Evolutionary conservation across 2,888 invertebrate genomes (phyloP).

Genomic region (Oscheius myriophilus): DNA sequence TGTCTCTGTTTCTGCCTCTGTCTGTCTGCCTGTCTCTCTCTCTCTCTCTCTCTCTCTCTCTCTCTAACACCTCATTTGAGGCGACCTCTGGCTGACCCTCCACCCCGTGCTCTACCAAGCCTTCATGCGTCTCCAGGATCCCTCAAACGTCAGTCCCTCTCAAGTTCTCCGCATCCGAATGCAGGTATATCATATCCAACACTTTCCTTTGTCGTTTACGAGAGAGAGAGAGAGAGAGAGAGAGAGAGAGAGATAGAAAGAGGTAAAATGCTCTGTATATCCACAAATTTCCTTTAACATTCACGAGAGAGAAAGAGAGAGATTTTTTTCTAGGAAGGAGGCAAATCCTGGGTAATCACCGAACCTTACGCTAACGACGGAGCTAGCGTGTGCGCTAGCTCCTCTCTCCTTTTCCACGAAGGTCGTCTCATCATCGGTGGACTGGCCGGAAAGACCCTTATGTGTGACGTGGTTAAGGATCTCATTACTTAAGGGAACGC

Average conservation of each 20-base stretch:
- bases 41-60: no score
- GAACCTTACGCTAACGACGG: conserved; percentile 70
- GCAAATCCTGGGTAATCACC: conserved; percentile 65
- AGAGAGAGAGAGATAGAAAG: neutral
- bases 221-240: neutral
- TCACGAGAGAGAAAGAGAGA: neutral
- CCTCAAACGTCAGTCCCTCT: conserved; percentile 39
- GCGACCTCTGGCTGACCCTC: conserved; percentile 51
- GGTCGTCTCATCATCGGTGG: conserved; percentile 64
- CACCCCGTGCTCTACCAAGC: conserved; percentile 58
- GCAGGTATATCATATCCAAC: conserved; percentile 40
- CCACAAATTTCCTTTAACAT: neutral
- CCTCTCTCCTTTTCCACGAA: conserved; percentile 40
- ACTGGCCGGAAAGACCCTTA: conserved; percentile 55
- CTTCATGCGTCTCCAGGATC: conserved; percentile 32
- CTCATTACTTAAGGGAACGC: conserved; percentile 38
- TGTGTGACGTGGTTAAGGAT: conserved; percentile 56
- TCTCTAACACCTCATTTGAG: conserved; percentile 9
- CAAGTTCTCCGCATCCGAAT: conserved; percentile 63
- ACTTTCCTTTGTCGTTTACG: neutral
- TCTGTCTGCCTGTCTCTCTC: no score
- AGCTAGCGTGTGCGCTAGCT: conserved; percentile 53
- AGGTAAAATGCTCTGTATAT: neutral
- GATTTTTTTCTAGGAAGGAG: conserved; percentile 42
- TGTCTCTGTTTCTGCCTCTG: no score